These are phyloP conservation scores for Schizopygopsis malacanthus DNA, from an alignment of 2,797 vertebrate species.

Conservation along the genomic window DNA sequence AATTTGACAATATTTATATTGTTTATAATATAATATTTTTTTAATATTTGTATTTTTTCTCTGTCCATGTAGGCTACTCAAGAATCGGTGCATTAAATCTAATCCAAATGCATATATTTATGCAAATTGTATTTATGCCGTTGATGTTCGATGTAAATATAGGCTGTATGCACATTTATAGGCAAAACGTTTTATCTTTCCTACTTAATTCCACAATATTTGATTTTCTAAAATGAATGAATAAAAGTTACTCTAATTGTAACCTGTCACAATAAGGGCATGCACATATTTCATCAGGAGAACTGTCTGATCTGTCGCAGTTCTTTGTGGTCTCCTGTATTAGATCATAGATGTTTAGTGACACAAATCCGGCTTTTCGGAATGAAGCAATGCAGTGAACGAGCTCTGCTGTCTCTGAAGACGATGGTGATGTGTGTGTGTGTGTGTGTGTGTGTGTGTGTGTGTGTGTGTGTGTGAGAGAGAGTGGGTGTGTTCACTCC, in stretches of 20 bases:
- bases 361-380: neutral
- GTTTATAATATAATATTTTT: neutral
- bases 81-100: neutral
- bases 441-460: neutral
- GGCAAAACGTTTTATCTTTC: neutral
- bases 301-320: neutral
- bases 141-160: neutral
- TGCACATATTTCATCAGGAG: neutral
- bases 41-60: neutral
- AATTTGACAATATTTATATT: neutral
- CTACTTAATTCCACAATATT: neutral
- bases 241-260: neutral
- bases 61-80: neutral
- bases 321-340: neutral
- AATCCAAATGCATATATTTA: neutral
- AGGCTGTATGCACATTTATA: neutral
- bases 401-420: neutral
- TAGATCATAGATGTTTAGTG: neutral
- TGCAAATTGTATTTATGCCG: neutral
- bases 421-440: neutral
- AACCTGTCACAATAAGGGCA: neutral
- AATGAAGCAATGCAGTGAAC: neutral
- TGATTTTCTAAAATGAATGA: neutral
- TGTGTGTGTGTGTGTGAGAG: neutral
- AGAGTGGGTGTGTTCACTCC: slow-evolving; percentile 22